Evolutionary conservation across 1,140 invertebrate species (phyloP), one percentile per base, ranked within the genome.

Genomic region (Diuraphis noxia): DNA sequence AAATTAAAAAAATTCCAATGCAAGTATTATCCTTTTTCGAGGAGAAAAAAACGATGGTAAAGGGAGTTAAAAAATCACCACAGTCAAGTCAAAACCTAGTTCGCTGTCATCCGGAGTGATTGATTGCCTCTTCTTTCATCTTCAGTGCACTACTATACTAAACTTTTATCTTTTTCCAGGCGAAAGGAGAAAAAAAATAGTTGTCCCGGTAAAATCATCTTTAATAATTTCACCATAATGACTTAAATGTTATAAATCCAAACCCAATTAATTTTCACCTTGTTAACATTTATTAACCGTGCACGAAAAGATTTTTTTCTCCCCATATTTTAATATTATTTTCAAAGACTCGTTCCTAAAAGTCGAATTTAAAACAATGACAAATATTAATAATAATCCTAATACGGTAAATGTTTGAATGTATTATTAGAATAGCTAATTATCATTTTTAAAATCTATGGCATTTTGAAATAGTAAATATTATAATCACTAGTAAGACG

Each of bases 261-360:
- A 81, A 91, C 89, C 77, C 43, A 91, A 91, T 91, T 91, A 91
- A 91, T 91, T 82, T 91, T 82, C 46, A 77, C 46, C 89, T 91
- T 91, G 89, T 91, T 82, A 91, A 91, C 89, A 82, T 91, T 25
- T 36, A 40, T 63, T 30, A 56, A 30, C 85, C 23, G n/a, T 21
- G 41, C n/a, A 10, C 34, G 49, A 87, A 40, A 1, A 52, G 19
- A 46, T 38, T 81, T n/a, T 49, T 81, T 81, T n/a, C 4, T 34
- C 9, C 25, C 21, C 23, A 9, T 9, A n/a, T 36, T 63, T n/a
- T 40, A 25, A 40, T 49, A 91, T 81, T 82, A 52, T 91, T 91
- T 81, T 91, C 77, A 38, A 91, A 19, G 23, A 49, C 43, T 81
- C 23, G 36, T 81, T 77, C 19, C 8, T 89, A 46, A 41, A 79